Base-by-base conservation (phyloP, 2,797 vertebrate genomes). In the Cyprinella venusta region DNA sequence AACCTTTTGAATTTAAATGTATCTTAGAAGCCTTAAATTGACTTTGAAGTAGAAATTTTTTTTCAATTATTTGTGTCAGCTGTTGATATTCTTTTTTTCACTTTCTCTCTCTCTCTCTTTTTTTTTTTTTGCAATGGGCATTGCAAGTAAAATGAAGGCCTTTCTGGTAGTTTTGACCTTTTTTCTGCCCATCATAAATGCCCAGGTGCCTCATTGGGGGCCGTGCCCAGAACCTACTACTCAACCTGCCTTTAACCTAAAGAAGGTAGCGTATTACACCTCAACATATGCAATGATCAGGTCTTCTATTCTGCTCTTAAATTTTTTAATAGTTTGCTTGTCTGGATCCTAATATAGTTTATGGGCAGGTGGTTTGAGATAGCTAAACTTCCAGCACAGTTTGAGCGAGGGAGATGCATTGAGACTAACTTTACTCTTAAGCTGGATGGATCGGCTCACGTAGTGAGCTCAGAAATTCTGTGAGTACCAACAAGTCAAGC, bases 301-400 rank as follows among this genome's bases (percentile, higher is more conserved):
- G 10, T 59, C 33, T 45, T 42, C 3, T 21, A n/a, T 33, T n/a
- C 8, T n/a, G 8, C 38, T 76, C 0, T 69, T 13, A 75, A 18
- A 33, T 16, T 38, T 40, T 19, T 18, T 56, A 21, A 45, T 50
- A 33, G 45, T 68, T 65, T 26, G 13, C 30, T 52, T 76, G 21
- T 42, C 61, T 82, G 54, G 52, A 10, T 33, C 68, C 24, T 64
- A 33, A 42, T 80, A 45, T 90, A 98, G 97, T 99, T 97, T 88
- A 91, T 96, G 91, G 97, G 97, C 72, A 95, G 93, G 86, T 98
- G 97, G 97, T 98, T 96, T 1, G 97, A 98, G 93, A 97, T 99
- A 74, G 95, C 96, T 89, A 97, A 95, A 91, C 95, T 97, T 86
- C 96, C 96, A 0, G 93, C 94, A 5, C 94, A 91, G 90, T 97